phyloP scores from a whole-genome alignment of 2,797 vertebrate genomes.

The Mallotus villosus region DNA sequence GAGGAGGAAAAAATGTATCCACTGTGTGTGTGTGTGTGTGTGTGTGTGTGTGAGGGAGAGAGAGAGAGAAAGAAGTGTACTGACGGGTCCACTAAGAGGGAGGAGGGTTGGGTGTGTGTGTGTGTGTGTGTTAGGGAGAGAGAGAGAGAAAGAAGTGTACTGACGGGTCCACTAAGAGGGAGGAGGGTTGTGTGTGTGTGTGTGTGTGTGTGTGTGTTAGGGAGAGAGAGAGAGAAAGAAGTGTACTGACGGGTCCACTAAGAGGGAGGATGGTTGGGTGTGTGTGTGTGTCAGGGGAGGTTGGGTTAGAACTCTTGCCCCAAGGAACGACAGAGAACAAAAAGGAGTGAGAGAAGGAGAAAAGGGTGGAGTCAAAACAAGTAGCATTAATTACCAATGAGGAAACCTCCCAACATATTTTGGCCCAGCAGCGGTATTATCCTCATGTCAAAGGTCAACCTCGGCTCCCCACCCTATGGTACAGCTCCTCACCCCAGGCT shows the following conservation, averaged over 20 bases:
- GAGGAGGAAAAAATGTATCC: slow-evolving; percentile 54
- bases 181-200: slow-evolving; percentile 44
- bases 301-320: slow-evolving; percentile 54
- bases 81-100: slow-evolving; percentile 43
- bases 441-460: background rate
- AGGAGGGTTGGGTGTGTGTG: slow-evolving; percentile 44
- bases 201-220: slow-evolving; percentile 28
- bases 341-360: background rate
- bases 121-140: too few relatives aligned
- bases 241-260: slow-evolving; percentile 39
- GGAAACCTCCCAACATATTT: too few relatives aligned
- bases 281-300: slow-evolving; percentile 58
- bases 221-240: slow-evolving; percentile 30
- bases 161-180: slow-evolving; percentile 43
- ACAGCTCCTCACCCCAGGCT: background rate
- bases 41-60: too few relatives aligned
- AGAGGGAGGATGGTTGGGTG: slow-evolving; percentile 41
- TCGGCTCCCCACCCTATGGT: background rate
- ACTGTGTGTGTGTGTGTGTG: slow-evolving; percentile 33
- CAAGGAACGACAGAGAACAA: slow-evolving; percentile 41
- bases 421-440: background rate
- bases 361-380: slow-evolving; percentile 5
- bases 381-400: background rate
- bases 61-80: slow-evolving; percentile 28
- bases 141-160: slow-evolving; percentile 28